Evolutionary conservation across 2,888 invertebrate genomes (phyloP), one percentile per base, ranked within the genome.

Genomic region (Oconnorella tubifera): DNA sequence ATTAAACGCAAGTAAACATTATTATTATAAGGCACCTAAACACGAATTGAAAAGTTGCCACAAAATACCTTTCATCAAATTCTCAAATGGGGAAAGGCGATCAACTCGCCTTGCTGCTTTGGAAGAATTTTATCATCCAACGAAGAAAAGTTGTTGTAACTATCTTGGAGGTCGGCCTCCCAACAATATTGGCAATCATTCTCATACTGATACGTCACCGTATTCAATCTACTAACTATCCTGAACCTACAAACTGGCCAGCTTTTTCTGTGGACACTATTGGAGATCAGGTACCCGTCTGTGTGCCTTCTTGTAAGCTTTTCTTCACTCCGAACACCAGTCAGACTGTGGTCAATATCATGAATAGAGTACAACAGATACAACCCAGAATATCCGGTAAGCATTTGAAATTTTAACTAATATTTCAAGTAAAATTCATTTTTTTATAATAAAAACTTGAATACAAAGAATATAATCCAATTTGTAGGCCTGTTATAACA

Each of bases 81-180:
- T n/a, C n/a, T n/a, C n/a, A n/a, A n/a, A n/a, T n/a, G n/a, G n/a
- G n/a, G n/a, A n/a, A n/a, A n/a, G n/a, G n/a, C 40, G 40, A 62
- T 19, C 77, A 84, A 70, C 89, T 91, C 76, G 78, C 84, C n/a
- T 83, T 92, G 68, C 83, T 92, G 65, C 85, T 90, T 80, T 92
- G 91, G 91, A 92, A 92, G 83, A 92, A 91, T 80, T 89, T 88
- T 83, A 80, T 88, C 2, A 86, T 91, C 51, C 90, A 91, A 83
- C 88, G 86, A 84, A 84, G 90, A 68, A 89, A 88, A 79, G 87
- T 87, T 59, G 70, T 86, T 53, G 88, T 89, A 77, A 88, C 90
- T 0, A 59, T 85, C 0, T 77, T 88, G 49, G 90, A 91, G 80
- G 81, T 92, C 10, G 62, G 76, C 51, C 68, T 80, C 19, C 78